Conservation (phyloP, 2,797 vertebrate genomes). For the Acanthurus leucopareius region DNA sequence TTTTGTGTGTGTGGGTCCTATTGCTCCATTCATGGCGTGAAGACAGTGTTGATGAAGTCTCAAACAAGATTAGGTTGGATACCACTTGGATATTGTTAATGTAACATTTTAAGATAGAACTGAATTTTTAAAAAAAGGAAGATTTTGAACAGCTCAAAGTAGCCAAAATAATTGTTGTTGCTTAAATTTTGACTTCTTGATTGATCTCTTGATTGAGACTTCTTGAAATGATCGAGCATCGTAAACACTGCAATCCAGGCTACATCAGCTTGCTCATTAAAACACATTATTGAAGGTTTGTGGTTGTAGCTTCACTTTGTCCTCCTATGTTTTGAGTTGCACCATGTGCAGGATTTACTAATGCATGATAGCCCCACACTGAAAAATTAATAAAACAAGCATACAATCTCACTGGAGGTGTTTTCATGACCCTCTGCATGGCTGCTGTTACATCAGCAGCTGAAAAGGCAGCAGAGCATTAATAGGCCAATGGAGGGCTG, state of each 20-base stretch:
- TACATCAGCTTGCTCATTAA: conserved; percentile 1
- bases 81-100: too few relatives aligned
- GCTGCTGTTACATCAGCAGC: conserved; percentile 71
- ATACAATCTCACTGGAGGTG: conserved; percentile 20
- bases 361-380: conserved; percentile 18
- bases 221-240: neutral
- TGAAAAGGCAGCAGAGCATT: conserved; percentile 65
- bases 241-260: neutral
- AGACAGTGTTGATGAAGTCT: neutral
- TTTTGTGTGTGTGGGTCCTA: conserved; percentile 4
- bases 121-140: too few relatives aligned
- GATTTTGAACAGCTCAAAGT: too few relatives aligned
- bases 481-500: conserved; percentile 56
- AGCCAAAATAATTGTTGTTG: too few relatives aligned
- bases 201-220: too few relatives aligned
- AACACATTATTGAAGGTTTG: conserved; percentile 5
- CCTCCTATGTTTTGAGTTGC: conserved; percentile 22
- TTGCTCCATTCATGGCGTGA: conserved; percentile 1
- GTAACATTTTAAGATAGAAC: too few relatives aligned
- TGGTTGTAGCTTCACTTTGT: conserved; percentile 1
- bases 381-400: conserved; percentile 29
- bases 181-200: too few relatives aligned
- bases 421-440: conserved; percentile 49
- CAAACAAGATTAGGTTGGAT: too few relatives aligned
- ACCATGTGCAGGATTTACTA: conserved; percentile 31